Evolutionary conservation across 2,113 vertebrate species (phyloP).

Genomic region (Riparia riparia): DNA sequence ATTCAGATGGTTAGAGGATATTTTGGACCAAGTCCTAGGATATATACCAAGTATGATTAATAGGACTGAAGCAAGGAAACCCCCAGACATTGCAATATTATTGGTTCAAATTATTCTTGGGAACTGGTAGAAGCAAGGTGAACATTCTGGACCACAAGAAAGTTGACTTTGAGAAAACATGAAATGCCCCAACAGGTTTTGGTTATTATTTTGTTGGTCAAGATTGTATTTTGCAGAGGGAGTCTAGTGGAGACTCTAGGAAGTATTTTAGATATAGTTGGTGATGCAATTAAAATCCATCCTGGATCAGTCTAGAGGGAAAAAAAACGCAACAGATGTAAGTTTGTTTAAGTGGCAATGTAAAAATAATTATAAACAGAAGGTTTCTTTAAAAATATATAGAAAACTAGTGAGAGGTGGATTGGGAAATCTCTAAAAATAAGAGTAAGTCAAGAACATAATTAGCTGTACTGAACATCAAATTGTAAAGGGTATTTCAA

Average conservation of each 20-base stretch:
- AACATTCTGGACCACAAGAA: slow-evolving; percentile 27
- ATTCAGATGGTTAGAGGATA: slow-evolving; percentile 73
- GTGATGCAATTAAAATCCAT: slow-evolving; percentile 58
- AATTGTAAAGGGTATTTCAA: slow-evolving; percentile 12
- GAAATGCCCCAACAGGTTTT: slow-evolving; percentile 32
- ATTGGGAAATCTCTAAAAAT: slow-evolving; percentile 45
- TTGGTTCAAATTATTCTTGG: slow-evolving; percentile 61
- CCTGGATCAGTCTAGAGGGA: background rate
- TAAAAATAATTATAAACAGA: slow-evolving; percentile 60
- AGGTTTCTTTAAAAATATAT: slow-evolving; percentile 40
- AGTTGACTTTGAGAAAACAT: slow-evolving; percentile 41
- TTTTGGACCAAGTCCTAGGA: slow-evolving; percentile 77
- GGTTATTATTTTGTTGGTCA: slow-evolving; percentile 21
- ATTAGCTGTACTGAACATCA: background rate
- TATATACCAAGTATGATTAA: slow-evolving; percentile 68
- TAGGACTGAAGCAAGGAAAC: slow-evolving; percentile 59
- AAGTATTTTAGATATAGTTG: slow-evolving; percentile 46
- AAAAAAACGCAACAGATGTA: slow-evolving; percentile 33
- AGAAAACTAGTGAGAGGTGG: background rate
- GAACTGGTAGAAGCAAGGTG: slow-evolving; percentile 19
- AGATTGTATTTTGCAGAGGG: slow-evolving; percentile 16
- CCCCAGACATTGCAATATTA: slow-evolving; percentile 33
- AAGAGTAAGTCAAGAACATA: slow-evolving; percentile 38
- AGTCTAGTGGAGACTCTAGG: background rate
- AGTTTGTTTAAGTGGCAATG: slow-evolving; percentile 23